These are phyloP conservation scores for Aporophyla lueneburgensis DNA, from an alignment of 2,888 invertebrate genomes.

Conservation along the genomic window DNA sequence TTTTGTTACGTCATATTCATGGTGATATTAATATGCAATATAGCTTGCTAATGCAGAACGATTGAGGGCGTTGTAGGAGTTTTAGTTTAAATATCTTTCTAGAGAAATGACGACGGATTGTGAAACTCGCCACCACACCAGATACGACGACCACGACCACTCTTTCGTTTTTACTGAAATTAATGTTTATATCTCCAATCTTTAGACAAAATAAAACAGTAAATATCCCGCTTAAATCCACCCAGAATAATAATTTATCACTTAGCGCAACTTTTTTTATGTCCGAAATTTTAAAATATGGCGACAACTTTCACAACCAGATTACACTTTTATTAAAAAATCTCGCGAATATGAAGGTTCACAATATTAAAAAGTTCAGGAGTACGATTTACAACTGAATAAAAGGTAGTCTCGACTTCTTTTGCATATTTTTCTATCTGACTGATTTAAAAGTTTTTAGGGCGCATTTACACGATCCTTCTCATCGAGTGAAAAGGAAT, in stretches of 20 bases:
- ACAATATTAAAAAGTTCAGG: conserved; percentile 61
- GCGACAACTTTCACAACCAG: conserved; percentile 61
- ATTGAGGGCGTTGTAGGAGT: background rate
- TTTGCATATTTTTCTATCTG: conserved; percentile 30
- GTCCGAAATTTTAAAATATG: conserved; percentile 69
- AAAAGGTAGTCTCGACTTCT: conserved; percentile 17
- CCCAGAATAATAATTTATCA: conserved; percentile 65
- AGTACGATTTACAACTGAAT: conserved; percentile 50
- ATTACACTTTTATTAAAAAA: conserved; percentile 73
- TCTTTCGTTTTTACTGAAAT: background rate
- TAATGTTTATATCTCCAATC: background rate
- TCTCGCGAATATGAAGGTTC: conserved; percentile 64
- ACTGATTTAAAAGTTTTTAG: conserved; percentile 27
- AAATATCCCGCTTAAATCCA: conserved; percentile 56
- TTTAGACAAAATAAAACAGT: conserved; percentile 49
- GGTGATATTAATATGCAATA: conserved; percentile 13
- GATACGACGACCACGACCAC: too few species aligned
- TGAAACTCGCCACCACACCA: too few species aligned
- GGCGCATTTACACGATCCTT: conserved; percentile 7
- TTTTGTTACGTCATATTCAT: conserved; percentile 14
- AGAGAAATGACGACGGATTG: too few species aligned
- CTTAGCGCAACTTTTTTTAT: conserved; percentile 67
- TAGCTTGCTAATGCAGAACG: conserved; percentile 7
- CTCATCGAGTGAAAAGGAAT: background rate
- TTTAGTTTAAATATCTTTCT: background rate